Percentiles rank a stretch among this genome's conserved stretches.
phyloP scores from a whole-genome alignment of 2,888 invertebrate genomes.

The Euphydryas editha region DNA sequence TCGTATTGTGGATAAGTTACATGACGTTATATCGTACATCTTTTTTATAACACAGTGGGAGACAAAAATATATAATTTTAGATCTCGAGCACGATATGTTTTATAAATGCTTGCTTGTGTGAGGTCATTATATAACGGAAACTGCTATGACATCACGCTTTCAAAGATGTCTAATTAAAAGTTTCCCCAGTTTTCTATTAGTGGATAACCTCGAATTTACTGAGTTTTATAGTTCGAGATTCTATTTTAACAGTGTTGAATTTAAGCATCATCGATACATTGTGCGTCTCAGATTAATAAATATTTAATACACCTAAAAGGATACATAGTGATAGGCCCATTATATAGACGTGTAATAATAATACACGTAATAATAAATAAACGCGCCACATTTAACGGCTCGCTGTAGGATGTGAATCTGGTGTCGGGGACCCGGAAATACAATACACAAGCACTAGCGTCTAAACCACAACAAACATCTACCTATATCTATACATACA shows the following conservation, averaged over 20 bases:
- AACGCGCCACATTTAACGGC: too few species aligned
- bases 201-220: conserved; percentile 58
- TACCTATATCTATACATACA: too few species aligned
- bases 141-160: conserved; percentile 22
- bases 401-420: too few species aligned
- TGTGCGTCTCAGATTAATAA: background rate
- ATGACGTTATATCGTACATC: background rate
- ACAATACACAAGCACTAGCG: too few species aligned
- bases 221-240: conserved; percentile 47
- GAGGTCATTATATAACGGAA: conserved; percentile 23
- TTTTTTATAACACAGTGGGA: background rate
- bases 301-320: background rate
- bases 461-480: too few species aligned
- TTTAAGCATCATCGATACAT: background rate
- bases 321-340: too few species aligned
- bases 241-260: conserved; percentile 27
- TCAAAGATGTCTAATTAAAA: conserved; percentile 32
- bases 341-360: too few species aligned
- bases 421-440: too few species aligned
- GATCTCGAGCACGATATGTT: conserved; percentile 9
- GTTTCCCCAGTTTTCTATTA: conserved; percentile 45
- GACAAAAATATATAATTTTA: conserved; percentile 6
- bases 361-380: too few species aligned
- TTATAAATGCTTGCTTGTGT: conserved; percentile 7
- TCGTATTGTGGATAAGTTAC: too few species aligned